A percentile compares a stretch with the other conserved stretches of the same genome.
Evolutionary conservation across 2,797 vertebrate species (phyloP).

Genomic region (Sciaenops ocellatus): DNA sequence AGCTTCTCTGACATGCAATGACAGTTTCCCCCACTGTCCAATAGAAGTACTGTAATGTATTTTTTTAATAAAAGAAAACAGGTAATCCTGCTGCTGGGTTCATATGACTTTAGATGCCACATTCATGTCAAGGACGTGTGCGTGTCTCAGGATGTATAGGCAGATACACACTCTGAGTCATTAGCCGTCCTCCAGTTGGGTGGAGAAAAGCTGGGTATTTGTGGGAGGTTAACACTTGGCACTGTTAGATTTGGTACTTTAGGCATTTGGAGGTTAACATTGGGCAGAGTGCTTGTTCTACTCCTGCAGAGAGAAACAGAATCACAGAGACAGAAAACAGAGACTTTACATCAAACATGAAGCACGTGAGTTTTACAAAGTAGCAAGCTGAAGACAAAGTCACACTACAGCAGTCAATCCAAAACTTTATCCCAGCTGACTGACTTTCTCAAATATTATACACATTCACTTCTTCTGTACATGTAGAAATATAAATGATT

Average conservation of each 20-base stretch:
- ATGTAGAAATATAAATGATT: neutral
- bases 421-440: neutral
- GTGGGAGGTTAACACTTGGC: slow-evolving; percentile 93
- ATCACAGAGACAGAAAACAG: slow-evolving; percentile 89
- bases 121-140: slow-evolving; percentile 90
- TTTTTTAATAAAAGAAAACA: neutral
- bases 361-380: slow-evolving; percentile 16
- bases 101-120: slow-evolving; percentile 1
- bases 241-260: slow-evolving; percentile 96
- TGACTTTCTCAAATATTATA: neutral
- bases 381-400: neutral
- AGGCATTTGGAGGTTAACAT: slow-evolving; percentile 93
- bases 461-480: neutral
- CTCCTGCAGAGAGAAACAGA: slow-evolving; percentile 91
- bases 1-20: neutral
- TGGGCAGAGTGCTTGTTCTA: slow-evolving; percentile 96
- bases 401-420: neutral
- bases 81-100: neutral
- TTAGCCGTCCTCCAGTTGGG: slow-evolving; percentile 95
- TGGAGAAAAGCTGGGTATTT: slow-evolving; percentile 96
- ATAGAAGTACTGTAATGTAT: neutral
- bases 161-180: slow-evolving; percentile 97
- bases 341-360: slow-evolving; percentile 65
- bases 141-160: slow-evolving; percentile 87
- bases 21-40: neutral